Conservation (phyloP, 2,113 vertebrate genomes). For the Naja naja region DNA sequence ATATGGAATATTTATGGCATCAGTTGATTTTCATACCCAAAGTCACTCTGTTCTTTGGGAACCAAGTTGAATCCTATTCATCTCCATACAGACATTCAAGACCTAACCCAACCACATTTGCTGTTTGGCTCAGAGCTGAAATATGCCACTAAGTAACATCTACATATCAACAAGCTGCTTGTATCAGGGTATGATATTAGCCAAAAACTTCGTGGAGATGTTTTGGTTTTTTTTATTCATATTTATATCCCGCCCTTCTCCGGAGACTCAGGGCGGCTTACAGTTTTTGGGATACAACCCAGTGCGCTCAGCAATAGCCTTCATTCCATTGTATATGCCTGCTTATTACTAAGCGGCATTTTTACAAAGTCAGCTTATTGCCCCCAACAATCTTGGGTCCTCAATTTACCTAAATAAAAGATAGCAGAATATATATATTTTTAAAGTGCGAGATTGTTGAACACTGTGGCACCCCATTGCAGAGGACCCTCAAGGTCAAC, state of each 20-base stretch:
- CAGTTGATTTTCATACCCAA: background rate
- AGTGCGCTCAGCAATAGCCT: no score
- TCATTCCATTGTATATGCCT: no score
- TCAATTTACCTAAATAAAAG: no score
- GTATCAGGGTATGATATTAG: background rate
- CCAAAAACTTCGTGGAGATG: background rate
- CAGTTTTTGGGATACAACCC: no score
- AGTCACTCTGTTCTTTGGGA: background rate
- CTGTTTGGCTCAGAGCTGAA: background rate
- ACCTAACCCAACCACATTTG: background rate
- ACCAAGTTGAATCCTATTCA: background rate
- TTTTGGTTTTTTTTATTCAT: no score
- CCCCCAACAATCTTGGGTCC: no score
- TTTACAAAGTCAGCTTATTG: no score
- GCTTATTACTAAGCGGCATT: no score
- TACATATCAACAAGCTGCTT: background rate
- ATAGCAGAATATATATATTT: background rate
- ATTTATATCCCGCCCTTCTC: no score
- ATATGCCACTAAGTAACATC: background rate
- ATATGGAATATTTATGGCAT: background rate
- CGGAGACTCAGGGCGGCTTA: no score
- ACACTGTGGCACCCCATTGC: background rate
- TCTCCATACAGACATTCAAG: background rate
- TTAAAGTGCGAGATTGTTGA: background rate
- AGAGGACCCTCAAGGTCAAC: background rate